Percentiles rank a stretch among this genome's conserved stretches.
phyloP scores from a whole-genome alignment of 2,797 vertebrate genomes.

The Poecilia picta region DNA sequence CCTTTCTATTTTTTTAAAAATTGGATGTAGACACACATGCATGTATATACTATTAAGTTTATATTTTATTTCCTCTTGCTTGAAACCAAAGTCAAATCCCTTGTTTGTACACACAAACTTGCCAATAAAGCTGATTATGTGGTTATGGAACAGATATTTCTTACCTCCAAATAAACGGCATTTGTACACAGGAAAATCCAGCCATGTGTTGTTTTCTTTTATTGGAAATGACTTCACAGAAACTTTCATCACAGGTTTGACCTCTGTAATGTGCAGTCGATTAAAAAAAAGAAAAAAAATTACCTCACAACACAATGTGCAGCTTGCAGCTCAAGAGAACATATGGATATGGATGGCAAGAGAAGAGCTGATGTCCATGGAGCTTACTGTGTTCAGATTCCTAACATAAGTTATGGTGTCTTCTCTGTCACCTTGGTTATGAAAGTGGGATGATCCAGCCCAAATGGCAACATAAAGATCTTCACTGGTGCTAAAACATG shows the following conservation, averaged over 20 bases:
- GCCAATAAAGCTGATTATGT: background rate
- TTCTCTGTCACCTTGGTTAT: background rate
- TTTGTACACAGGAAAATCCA: slow-evolving; percentile 6
- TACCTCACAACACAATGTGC: slow-evolving; percentile 48
- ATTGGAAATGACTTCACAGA: slow-evolving; percentile 42
- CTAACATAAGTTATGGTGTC: background rate
- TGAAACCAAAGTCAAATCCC: background rate
- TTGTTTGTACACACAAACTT: background rate
- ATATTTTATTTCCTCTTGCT: no score
- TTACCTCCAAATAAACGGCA: background rate
- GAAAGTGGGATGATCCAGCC: slow-evolving; percentile 22
- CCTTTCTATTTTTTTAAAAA: no score
- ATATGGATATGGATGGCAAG: slow-evolving; percentile 12
- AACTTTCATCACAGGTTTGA: slow-evolving; percentile 37
- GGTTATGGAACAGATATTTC: background rate
- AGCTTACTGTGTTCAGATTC: background rate
- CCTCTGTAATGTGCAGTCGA: slow-evolving; percentile 55
- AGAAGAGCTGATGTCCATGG: background rate
- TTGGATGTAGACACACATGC: no score
- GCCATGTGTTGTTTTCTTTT: slow-evolving; percentile 33
- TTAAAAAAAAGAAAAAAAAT: slow-evolving; percentile 41
- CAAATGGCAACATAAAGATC: slow-evolving; percentile 44
- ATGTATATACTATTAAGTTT: no score
- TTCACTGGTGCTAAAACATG: slow-evolving; percentile 59
- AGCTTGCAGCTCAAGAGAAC: slow-evolving; percentile 20